Conservation (phyloP, 2,888 invertebrate species). For the Liodrosophila aerea region DNA sequence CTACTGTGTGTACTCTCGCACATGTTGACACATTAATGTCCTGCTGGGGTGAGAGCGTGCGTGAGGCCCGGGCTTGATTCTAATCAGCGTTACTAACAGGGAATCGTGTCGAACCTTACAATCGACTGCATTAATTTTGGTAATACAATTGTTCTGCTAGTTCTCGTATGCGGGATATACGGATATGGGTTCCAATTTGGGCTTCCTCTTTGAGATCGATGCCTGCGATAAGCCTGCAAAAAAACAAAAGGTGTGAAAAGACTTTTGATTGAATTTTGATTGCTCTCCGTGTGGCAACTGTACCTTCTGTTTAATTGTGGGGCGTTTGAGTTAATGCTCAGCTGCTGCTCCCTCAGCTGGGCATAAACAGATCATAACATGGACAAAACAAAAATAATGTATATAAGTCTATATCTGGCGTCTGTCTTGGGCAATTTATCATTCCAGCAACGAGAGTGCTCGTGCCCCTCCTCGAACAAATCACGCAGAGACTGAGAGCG, state of each 20-base stretch:
- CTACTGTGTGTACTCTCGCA: constrained; percentile 61
- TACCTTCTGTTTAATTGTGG: constrained; percentile 25
- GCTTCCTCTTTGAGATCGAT: constrained; percentile 55
- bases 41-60: constrained; percentile 41
- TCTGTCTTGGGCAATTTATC: constrained; percentile 58
- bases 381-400: neutral
- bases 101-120: constrained; percentile 69
- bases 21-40: constrained; percentile 78
- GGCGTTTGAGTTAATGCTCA: no score
- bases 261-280: constrained; percentile 61
- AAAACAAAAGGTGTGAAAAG: constrained; percentile 63
- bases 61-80: constrained; percentile 65
- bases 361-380: neutral
- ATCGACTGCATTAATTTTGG: constrained; percentile 71
- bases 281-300: constrained; percentile 37
- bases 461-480: no score
- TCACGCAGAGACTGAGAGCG: neutral
- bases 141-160: constrained; percentile 59
- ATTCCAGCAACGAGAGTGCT: constrained; percentile 60
- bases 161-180: constrained; percentile 26
- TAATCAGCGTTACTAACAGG: constrained; percentile 75
- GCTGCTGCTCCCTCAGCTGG: neutral
- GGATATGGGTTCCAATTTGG: constrained; percentile 47
- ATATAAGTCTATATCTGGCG: neutral
- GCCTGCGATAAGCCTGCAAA: constrained; percentile 48